These are phyloP conservation scores for Drosophila malerkotliana DNA, from an alignment of 1,140 invertebrate genomes.

Conservation along the genomic window DNA sequence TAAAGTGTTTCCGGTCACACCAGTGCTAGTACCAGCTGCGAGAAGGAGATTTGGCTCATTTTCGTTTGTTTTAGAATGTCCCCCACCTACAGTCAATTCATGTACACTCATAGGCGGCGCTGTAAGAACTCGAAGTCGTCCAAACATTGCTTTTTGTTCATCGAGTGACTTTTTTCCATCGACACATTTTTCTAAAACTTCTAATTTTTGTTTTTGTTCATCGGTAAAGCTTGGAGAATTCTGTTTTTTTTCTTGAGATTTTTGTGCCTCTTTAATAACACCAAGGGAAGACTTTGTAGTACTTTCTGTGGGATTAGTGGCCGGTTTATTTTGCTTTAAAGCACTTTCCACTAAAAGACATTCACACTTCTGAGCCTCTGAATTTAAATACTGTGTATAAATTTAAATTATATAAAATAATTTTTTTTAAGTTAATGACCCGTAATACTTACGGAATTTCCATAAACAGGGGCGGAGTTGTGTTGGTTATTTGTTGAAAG, in stretches of 20 bases:
- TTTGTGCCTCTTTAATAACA: conserved; percentile 15
- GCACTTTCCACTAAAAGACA: conserved; percentile 1
- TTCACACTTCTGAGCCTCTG: conserved; percentile 35
- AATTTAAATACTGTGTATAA: conserved; percentile 44
- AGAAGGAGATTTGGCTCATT: conserved; percentile 27
- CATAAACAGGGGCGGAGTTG: conserved; percentile 67
- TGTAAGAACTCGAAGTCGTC: conserved; percentile 86
- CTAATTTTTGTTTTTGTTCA: conserved; percentile 10
- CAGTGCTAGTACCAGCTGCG: conserved; percentile 8
- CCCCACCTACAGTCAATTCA: conserved; percentile 74
- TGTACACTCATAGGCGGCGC: conserved; percentile 86
- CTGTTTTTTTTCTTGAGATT: conserved; percentile 7
- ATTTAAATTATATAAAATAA: neutral
- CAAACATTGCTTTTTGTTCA: conserved; percentile 85
- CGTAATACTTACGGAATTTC: conserved; percentile 39
- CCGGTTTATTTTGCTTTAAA: conserved; percentile 19
- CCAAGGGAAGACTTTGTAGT: conserved; percentile 2
- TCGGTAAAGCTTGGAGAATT: neutral
- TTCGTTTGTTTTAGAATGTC: conserved; percentile 7
- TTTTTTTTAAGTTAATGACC: neutral
- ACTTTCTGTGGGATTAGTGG: neutral
- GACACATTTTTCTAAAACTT: conserved; percentile 16
- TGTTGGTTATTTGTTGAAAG: conserved; percentile 54
- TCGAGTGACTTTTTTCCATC: conserved; percentile 36
- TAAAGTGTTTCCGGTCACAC: conserved; percentile 2